A percentile compares a stretch with the other conserved stretches of the same genome.
Evolutionary conservation across 2,797 vertebrate species (phyloP).

Genomic region (Glyptemys insculpta): DNA sequence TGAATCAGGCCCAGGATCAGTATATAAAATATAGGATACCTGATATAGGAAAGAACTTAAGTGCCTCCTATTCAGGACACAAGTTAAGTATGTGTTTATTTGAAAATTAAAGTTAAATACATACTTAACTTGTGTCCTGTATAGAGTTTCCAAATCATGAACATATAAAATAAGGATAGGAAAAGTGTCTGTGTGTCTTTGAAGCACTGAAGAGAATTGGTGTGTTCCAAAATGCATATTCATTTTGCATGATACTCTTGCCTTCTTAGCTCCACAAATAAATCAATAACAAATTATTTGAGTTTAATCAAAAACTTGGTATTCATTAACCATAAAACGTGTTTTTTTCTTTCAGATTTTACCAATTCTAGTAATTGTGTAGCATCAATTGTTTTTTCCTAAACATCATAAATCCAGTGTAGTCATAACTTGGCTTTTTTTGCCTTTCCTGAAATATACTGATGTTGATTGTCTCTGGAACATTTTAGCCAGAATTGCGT

Average conservation of each 20-base stretch:
- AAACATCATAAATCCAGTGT: neutral
- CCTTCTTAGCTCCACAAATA: neutral
- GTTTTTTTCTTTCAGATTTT: neutral
- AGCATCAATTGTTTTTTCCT: neutral
- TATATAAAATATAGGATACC: neutral
- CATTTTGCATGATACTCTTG: neutral
- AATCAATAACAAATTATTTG: neutral
- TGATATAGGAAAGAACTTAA: neutral
- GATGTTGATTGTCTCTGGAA: neutral
- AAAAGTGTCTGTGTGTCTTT: neutral
- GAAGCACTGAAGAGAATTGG: neutral
- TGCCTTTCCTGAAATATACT: neutral
- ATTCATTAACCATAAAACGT: neutral
- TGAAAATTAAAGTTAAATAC: neutral
- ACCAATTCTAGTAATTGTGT: neutral
- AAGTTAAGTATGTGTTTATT: neutral
- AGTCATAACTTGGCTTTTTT: neutral
- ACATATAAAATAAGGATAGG: fast-evolving
- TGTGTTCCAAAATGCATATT: neutral
- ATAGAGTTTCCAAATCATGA: neutral
- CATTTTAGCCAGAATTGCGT: neutral
- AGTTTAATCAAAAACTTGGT: neutral
- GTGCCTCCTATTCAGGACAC: neutral
- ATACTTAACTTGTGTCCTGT: neutral
- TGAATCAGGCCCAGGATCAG: neutral